Evolutionary conservation across 2,113 vertebrate species (phyloP), one percentile per base, ranked within the genome.

Genomic region (Pitta sordida): DNA sequence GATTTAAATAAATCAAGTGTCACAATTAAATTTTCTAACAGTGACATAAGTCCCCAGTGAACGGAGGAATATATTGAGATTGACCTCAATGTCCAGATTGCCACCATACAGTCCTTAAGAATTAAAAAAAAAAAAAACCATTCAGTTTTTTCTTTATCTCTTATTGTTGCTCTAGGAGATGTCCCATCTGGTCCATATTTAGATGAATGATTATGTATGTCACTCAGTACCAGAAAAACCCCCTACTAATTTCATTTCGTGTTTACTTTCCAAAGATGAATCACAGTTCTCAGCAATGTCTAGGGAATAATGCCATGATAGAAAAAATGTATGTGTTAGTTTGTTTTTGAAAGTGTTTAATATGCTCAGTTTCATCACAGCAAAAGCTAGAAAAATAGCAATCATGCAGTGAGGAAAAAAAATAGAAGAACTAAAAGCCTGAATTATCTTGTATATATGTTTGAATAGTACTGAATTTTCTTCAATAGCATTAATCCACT

Each of bases 261-360:
- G 12, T 92, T 92, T 94, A 60, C 32, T 84, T 91, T 81, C 68
- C 41, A 64, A 68, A 92, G 68, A 82, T 37, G 48, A 86, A 92
- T 92, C 49, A 49, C 15, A 19, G 22, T 71, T 82, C 74, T 89
- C 7, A 84, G 74, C 53, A 84, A 78, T 51, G 67, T 41, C 53
- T 73, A 64, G 44, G 41, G 62, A 85, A 85, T 63, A 65, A 15
- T 7, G 9, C 10, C 26, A 52, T 13, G 13, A 17, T 51, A 46
- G 70, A 73, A 80, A 23, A 91, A 87, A 82, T 53, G 10, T 53
- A 71, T 3, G 2, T 52, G 32, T 30, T 39, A 43, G 53, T 87
- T 92, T 75, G 75, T 88, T 86, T 91, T 92, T 62, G 53, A 26
- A 71, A 71, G 15, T 60, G 17, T 75, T 94, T 81, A 68, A 86